phyloP scores from a whole-genome alignment of 2,797 vertebrate genomes.

The Hydrocynus forskahlii region DNA sequence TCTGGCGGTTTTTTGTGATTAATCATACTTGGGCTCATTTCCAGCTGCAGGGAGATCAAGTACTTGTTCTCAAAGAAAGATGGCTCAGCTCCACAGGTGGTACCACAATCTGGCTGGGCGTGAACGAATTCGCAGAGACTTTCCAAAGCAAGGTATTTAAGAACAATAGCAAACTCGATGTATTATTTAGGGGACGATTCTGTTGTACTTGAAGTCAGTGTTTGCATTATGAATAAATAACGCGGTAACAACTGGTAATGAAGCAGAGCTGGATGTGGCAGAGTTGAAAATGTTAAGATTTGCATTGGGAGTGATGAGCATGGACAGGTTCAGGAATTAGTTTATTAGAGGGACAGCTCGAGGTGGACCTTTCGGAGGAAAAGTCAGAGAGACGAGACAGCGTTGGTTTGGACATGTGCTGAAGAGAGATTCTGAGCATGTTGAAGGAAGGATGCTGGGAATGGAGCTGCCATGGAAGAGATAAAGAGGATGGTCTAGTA shows the following conservation, averaged over 20 bases:
- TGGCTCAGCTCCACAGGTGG: conserved; percentile 17
- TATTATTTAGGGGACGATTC: neutral
- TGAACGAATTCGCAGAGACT: conserved; percentile 52
- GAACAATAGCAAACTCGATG: neutral
- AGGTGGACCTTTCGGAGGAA: no score
- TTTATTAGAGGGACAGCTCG: no score
- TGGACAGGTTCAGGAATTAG: no score
- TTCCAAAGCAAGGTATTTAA: conserved; percentile 51
- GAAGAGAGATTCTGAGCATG: no score
- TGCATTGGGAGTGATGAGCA: no score
- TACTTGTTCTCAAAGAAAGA: conserved; percentile 10
- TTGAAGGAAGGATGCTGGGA: no score
- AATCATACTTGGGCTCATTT: neutral
- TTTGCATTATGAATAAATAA: neutral
- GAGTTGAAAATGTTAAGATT: no score
- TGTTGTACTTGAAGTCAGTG: neutral
- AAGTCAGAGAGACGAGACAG: no score
- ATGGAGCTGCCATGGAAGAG: no score
- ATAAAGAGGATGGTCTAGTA: no score
- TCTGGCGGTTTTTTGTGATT: neutral
- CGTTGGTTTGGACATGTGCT: no score
- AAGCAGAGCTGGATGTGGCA: no score
- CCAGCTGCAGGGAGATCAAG: neutral
- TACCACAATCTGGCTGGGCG: conserved; percentile 70
- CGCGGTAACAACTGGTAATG: neutral